A percentile compares a stretch with the other conserved stretches of the same genome.
Conservation (phyloP, 1,140 invertebrate species). For the Cyphomyrmex costatus region DNA sequence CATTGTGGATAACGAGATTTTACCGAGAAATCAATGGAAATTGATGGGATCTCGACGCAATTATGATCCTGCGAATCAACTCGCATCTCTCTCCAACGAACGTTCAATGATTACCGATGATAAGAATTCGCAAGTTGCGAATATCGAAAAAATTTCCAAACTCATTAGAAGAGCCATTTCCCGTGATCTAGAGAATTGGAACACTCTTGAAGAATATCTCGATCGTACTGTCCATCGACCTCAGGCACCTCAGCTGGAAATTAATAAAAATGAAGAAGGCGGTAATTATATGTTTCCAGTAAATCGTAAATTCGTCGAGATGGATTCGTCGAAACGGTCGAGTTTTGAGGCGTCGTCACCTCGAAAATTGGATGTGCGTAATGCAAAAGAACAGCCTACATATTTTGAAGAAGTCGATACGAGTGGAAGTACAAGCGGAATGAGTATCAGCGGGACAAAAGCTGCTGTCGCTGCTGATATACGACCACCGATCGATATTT, state of each 20-base stretch:
- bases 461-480: background rate
- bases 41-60: background rate
- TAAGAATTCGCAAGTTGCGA: background rate
- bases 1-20: background rate
- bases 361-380: constrained; percentile 3
- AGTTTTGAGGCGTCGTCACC: background rate
- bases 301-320: background rate
- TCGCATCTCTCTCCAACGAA: background rate
- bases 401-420: background rate
- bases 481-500: background rate
- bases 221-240: constrained; percentile 21
- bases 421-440: background rate
- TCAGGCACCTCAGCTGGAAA: background rate
- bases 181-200: constrained; percentile 68
- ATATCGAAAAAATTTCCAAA: constrained; percentile 62
- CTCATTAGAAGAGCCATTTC: constrained; percentile 65
- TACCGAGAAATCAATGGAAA: background rate
- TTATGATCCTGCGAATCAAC: background rate
- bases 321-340: background rate
- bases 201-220: constrained; percentile 59
- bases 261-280: background rate
- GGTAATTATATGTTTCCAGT: background rate
- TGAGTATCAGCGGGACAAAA: background rate
- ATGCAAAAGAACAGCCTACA: background rate
- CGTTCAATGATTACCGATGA: background rate